These are phyloP conservation scores for Xenus cinereus DNA, from an alignment of 2,113 vertebrate species.

Conservation along the genomic window DNA sequence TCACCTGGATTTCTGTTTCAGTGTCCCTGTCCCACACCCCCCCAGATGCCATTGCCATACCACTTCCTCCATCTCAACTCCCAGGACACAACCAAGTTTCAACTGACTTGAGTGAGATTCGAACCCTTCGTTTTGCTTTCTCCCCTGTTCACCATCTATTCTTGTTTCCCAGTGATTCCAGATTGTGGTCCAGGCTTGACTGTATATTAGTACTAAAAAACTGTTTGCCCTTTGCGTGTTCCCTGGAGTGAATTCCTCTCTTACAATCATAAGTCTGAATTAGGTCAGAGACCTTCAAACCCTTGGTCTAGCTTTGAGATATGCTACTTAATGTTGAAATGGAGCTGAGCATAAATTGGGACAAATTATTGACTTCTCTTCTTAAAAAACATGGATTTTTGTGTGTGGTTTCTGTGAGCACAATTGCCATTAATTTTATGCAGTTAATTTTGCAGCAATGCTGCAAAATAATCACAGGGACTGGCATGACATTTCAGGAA, in stretches of 20 bases:
- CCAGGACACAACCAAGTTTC: not conserved
- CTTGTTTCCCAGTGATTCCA: not conserved
- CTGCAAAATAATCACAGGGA: not conserved
- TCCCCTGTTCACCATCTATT: not conserved
- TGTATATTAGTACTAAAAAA: not conserved
- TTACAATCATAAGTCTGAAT: not conserved
- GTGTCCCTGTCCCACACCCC: not conserved
- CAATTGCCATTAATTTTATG: not conserved
- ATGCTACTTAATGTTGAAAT: not conserved
- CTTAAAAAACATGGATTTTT: not conserved
- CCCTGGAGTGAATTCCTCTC: not conserved
- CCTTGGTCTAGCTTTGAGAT: not conserved
- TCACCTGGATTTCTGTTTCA: not conserved
- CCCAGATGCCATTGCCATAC: not conserved
- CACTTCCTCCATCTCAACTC: not conserved
- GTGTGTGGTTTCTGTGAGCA: not conserved
- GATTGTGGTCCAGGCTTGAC: not conserved
- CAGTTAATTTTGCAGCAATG: not conserved
- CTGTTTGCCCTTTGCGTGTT: not conserved
- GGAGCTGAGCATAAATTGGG: not conserved
- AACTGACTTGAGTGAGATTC: not conserved
- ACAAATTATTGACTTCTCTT: not conserved
- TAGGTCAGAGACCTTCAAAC: not conserved
- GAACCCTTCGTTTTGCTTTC: not conserved
- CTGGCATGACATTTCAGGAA: not conserved